Base-by-base conservation (phyloP, 2,113 vertebrate genomes). In the Triplophysa tibetana region DNA sequence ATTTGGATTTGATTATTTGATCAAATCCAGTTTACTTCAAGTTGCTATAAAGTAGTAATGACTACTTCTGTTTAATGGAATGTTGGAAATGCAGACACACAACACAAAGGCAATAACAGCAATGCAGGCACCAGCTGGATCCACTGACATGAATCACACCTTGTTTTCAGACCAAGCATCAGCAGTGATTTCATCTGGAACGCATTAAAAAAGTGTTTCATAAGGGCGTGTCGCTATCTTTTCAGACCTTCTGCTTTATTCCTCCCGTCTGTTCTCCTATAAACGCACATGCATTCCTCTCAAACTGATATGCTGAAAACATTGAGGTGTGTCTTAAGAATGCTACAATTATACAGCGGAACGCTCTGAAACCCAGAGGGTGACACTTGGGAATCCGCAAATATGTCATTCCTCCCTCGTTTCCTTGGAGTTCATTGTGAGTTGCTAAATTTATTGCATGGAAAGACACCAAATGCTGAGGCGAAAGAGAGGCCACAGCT, bases 391-490 rank as follows among this genome's bases (percentile, higher is more conserved):
- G 56, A 74, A 70, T 45, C 43, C 48, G 68, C 62, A 75, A 83
- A 77, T 73, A 83, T 2, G 29, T 82, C 33, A 89, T 87, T 87
- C 88, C 87, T 87, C 61, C 79, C 50, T 5, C 1, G 61, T 80
- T 86, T 90, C 91, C 89, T 79, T 87, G 90, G 90, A 78, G 74
- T 50, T 56, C 85, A 86, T 85, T 90, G 91, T 89, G 78, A 82
- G 81, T 61, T 61, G 63, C 29, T 33, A 58, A 58, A 92, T 92
- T 91, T 91, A 92, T 88, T 64, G 68, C 79, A 16, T 62, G 19
- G 41, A 64, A 78, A 68, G 72, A 73, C 83, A 86, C 82, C 77
- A 62, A 33, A 78, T n/a, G 81, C 21, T 63, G 50, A 60, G 43
- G 41, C 24, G 68, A 58, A 54, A 83, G 45, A 26, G 50, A 58